Conservation (phyloP, 2,797 vertebrate species). For the Crenuchus spilurus region DNA sequence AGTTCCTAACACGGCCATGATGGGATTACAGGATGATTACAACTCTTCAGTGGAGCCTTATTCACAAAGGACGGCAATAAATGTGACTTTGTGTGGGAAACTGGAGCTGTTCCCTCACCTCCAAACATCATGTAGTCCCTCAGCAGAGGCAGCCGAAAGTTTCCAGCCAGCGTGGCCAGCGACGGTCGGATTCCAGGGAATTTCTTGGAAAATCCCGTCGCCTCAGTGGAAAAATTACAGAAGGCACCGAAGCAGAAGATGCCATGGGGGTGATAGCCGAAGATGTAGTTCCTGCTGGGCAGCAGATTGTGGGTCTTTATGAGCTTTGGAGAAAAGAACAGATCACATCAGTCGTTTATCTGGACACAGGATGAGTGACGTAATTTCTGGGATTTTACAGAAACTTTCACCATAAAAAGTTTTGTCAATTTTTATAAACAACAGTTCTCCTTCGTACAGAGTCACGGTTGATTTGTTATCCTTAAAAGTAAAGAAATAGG, state of each 20-base stretch:
- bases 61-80: too few relatives aligned
- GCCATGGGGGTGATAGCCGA: constrained; percentile 96
- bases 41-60: too few relatives aligned
- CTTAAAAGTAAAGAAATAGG: too few relatives aligned
- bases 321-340: constrained; percentile 74
- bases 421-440: too few relatives aligned
- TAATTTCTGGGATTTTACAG: too few relatives aligned
- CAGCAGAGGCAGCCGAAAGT: constrained; percentile 91
- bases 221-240: constrained; percentile 97
- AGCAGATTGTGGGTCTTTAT: constrained; percentile 94
- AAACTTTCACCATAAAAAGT: too few relatives aligned
- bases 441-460: too few relatives aligned
- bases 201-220: constrained; percentile 91
- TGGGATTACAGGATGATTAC: too few relatives aligned
- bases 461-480: too few relatives aligned
- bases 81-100: too few relatives aligned
- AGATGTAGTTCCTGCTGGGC: constrained; percentile 94
- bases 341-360: not conserved
- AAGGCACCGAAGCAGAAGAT: constrained; percentile 95
- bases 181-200: constrained; percentile 94
- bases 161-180: constrained; percentile 92
- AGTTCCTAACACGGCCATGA: too few relatives aligned
- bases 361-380: constrained; percentile 46
- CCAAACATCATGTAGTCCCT: constrained; percentile 98
- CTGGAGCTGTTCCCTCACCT: too few relatives aligned